A percentile compares a stretch with the other conserved stretches of the same genome.
Evolutionary conservation across 2,797 vertebrate species (phyloP).

Genomic region (Decapterus maruadsi): DNA sequence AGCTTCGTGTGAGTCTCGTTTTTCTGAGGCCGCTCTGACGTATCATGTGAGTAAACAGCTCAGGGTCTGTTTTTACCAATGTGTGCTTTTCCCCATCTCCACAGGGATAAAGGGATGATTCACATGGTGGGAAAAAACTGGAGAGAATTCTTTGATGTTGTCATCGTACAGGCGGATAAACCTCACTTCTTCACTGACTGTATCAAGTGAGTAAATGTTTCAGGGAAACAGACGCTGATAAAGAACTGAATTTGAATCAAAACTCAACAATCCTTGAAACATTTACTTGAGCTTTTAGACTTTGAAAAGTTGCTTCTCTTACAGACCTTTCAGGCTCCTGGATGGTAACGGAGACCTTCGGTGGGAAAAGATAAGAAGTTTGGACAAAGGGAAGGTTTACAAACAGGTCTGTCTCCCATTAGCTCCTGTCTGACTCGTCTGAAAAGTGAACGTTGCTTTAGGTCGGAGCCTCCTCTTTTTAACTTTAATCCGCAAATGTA

Average conservation of each 20-base stretch:
- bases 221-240: background rate
- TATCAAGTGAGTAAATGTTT: constrained; percentile 85
- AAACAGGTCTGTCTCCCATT: constrained; percentile 79
- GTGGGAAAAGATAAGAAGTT: constrained; percentile 88
- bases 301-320: background rate
- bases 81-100: background rate
- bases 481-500: too few species aligned
- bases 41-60: background rate
- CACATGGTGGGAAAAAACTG: constrained; percentile 91
- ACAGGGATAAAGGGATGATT: constrained; percentile 90
- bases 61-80: background rate
- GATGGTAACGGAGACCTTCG: constrained; percentile 87
- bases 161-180: constrained; percentile 92
- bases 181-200: constrained; percentile 92
- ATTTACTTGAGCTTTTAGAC: background rate
- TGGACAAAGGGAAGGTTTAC: constrained; percentile 90
- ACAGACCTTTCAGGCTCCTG: constrained; percentile 89
- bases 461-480: too few species aligned
- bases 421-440: background rate
- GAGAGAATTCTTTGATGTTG: constrained; percentile 90
- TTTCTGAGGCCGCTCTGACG: constrained; percentile 7
- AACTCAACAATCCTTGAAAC: background rate
- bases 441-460: too few species aligned
- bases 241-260: background rate
- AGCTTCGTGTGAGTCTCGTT: constrained; percentile 89